phyloP scores from a whole-genome alignment of 1,140 invertebrate species.

The Zaprionus davidi region DNA sequence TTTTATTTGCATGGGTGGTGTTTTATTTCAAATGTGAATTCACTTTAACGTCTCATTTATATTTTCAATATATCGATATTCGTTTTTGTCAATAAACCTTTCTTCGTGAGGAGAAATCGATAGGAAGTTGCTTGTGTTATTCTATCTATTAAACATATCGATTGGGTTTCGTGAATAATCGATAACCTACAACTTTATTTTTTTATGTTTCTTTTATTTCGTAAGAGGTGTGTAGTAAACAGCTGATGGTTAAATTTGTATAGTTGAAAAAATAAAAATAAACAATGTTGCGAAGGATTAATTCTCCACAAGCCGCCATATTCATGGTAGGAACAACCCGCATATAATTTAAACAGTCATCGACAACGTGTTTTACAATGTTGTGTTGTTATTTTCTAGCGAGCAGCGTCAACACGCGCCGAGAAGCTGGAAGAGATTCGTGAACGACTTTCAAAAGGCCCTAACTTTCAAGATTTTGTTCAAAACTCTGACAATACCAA shows the following conservation, averaged over 20 bases:
- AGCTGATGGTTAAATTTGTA: slow-evolving; percentile 8
- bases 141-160: background rate
- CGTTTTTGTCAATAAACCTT: too few relatives aligned
- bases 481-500: slow-evolving; percentile 84
- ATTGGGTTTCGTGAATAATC: slow-evolving; percentile 2
- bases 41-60: background rate
- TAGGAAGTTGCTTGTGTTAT: background rate
- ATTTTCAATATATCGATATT: slow-evolving; percentile 9
- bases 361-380: background rate
- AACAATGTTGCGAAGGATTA: slow-evolving; percentile 38
- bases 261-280: background rate
- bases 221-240: slow-evolving; percentile 29
- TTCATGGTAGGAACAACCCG: slow-evolving; percentile 6
- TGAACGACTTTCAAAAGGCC: slow-evolving; percentile 87
- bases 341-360: background rate
- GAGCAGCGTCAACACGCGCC: slow-evolving; percentile 61
- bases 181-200: background rate
- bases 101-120: background rate
- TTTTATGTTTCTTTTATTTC: slow-evolving; percentile 34
- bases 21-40: too few relatives aligned
- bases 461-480: slow-evolving; percentile 88
- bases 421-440: slow-evolving; percentile 85
- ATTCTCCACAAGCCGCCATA: slow-evolving; percentile 6
- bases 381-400: slow-evolving; percentile 28
- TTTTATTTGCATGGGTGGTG: background rate